Evolutionary conservation across 2,797 vertebrate species (phyloP), one percentile per base, ranked within the genome.

Genomic region (Novumbra hubbsi): DNA sequence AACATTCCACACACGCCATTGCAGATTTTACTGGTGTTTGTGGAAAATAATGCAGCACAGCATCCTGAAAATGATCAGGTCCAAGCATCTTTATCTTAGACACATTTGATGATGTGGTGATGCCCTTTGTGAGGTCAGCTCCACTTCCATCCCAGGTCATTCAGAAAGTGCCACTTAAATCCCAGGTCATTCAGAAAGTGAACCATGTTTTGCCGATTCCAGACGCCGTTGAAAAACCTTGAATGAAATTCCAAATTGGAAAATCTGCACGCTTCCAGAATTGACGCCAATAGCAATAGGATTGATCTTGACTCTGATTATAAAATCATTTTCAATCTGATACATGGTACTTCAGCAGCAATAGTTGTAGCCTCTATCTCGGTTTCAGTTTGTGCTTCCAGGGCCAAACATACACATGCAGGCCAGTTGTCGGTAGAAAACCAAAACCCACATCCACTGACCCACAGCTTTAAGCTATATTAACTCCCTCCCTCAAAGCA

Each of bases 11-110:
- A 70, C 27, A 19, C n/a, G n/a, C n/a, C n/a, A n/a, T n/a, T n/a
- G n/a, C n/a, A n/a, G 32, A 45, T 45, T 11, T 45, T 45, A 6
- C 9, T 45, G 41, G 41, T 45, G 41, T 9, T 45, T 11, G 70
- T 34, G 74, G 77, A 87, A 78, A 76, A 79, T 81, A 84, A 41
- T 15, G 5, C 5, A 3, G 72, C 34, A 62, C 81, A 76, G 73
- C 16, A 78, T 41, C 76, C 84, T 19, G 2, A 2, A n/a, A 50
- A 19, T 80, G 2, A 62, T 38, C 38, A 14, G 15, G 15, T 21
- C 5, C 69, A 76, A 86, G 84, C 75, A 71, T 83, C 83, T 86
- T 81, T 76, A 70, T 80, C 63, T 32, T 79, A 80, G 78, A 79
- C 78, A 38, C 68, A 74, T 73, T 74, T 76, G 78, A 75, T 64